phyloP scores from a whole-genome alignment of 1,140 invertebrate genomes.

The Diachasma alloeum region DNA sequence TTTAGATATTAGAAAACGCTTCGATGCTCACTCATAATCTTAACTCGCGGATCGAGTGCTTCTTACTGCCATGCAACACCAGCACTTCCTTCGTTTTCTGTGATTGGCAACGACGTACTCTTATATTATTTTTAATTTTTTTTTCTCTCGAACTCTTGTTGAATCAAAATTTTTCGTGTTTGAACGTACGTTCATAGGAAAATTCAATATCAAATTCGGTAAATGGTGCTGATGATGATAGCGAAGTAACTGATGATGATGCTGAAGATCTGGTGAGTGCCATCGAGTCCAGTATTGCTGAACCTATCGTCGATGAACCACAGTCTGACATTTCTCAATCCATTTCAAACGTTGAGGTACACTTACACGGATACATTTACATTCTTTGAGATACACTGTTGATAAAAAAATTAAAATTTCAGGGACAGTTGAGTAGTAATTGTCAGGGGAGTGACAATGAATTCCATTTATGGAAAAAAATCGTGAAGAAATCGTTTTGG shows the following conservation, averaged over 20 bases:
- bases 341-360: conserved; percentile 47
- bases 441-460: no score
- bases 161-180: conserved; percentile 15
- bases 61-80: background rate
- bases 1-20: conserved; percentile 25
- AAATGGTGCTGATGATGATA: conserved; percentile 60
- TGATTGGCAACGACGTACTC: background rate
- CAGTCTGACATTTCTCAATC: conserved; percentile 40
- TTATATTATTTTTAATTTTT: background rate
- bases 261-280: conserved; percentile 59
- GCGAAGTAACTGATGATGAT: conserved; percentile 55
- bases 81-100: background rate
- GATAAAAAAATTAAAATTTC: no score
- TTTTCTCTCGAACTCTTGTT: background rate
- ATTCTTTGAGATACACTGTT: no score
- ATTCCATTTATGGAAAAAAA: no score
- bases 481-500: no score
- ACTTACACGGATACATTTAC: conserved; percentile 37
- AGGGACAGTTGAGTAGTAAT: no score
- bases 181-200: conserved; percentile 16
- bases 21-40: conserved; percentile 19
- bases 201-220: conserved; percentile 45
- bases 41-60: conserved; percentile 17
- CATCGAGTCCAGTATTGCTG: conserved; percentile 49
- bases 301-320: conserved; percentile 47